Evolutionary conservation across 2,888 invertebrate genomes (phyloP), one percentile per base, ranked within the genome.

Genomic region (Leucophenga maculata): DNA sequence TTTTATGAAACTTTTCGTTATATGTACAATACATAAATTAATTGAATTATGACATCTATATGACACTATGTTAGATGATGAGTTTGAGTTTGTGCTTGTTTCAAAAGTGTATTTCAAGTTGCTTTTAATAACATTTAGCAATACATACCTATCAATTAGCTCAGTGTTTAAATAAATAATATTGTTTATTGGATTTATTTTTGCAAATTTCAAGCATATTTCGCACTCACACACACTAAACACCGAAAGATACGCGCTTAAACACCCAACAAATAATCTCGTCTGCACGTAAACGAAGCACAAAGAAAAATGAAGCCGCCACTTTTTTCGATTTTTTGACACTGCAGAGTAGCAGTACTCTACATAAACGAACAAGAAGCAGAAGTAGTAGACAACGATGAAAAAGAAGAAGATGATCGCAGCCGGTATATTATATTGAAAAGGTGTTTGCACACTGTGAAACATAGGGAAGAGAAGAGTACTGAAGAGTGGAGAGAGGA

Each of bases 241-340:
- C 69, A 39, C 39, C 39, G 39, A 39, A 9, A 39, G 39, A 39
- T 39, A 39, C 39, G 39, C 39, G 39, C 11, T 11, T 39, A 39
- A 39, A 39, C 39, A 39, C 39, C 39, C 8, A 39, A 39, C 9
- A 39, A 69, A 55, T 77, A 74, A 83, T 78, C 78, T 77, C 78
- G 83, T 83, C 83, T 80, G 80, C 82, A 80, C 80, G 72, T 77
- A 39, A 39, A 79, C 78, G 77, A 68, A 77, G 77, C 77, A 82
- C 83, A 81, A 80, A 82, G 77, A 62, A 80, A 73, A 79, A 82
- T 59, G 31, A 67, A 67, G 67, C 67, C 46, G 50, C 20, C 50
- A 9, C 52, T 4, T 44, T n/a, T 39, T 39, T 39, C 20, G 22
- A 39, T 66, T 60, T 31, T 60, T 18, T 18, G 60, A 60, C 68